Conservation (phyloP, 2,888 invertebrate species). For the Pegoplata infirma region DNA sequence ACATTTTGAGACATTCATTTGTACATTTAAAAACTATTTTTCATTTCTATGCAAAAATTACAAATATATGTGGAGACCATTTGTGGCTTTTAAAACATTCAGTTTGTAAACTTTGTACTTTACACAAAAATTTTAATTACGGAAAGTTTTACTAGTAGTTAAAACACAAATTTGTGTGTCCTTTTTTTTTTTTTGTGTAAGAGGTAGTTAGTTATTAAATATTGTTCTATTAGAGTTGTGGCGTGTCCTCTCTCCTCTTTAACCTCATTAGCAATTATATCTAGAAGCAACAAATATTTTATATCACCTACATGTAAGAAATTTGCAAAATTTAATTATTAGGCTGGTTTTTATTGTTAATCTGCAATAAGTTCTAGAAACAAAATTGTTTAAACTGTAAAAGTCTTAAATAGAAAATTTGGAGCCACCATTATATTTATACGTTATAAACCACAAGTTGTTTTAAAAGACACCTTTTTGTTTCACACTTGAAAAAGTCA, state of each 20-base stretch:
- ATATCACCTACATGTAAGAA: too few relatives aligned
- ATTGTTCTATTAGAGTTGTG: background rate
- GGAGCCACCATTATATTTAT: background rate
- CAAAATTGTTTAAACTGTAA: too few relatives aligned
- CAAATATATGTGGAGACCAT: background rate
- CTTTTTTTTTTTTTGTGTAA: background rate
- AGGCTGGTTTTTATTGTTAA: background rate
- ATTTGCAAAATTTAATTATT: background rate
- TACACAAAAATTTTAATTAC: slow-evolving; percentile 48
- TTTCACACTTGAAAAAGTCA: slow-evolving; percentile 34
- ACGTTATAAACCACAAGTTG: slow-evolving; percentile 17
- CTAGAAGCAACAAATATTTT: background rate
- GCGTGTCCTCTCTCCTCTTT: background rate
- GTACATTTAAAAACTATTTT: background rate
- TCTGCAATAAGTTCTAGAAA: background rate
- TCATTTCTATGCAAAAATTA: too few relatives aligned
- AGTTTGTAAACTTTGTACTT: slow-evolving; percentile 17
- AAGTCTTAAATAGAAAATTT: too few relatives aligned
- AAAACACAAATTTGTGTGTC: slow-evolving; percentile 1
- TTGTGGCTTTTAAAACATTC: slow-evolving; percentile 12
- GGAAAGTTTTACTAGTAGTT: slow-evolving; percentile 17
- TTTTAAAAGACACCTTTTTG: background rate
- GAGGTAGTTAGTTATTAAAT: background rate
- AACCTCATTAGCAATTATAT: background rate
- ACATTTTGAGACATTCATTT: background rate